Evolutionary conservation across 2,888 invertebrate species (phyloP).

Genomic region (Drosophila robusta): DNA sequence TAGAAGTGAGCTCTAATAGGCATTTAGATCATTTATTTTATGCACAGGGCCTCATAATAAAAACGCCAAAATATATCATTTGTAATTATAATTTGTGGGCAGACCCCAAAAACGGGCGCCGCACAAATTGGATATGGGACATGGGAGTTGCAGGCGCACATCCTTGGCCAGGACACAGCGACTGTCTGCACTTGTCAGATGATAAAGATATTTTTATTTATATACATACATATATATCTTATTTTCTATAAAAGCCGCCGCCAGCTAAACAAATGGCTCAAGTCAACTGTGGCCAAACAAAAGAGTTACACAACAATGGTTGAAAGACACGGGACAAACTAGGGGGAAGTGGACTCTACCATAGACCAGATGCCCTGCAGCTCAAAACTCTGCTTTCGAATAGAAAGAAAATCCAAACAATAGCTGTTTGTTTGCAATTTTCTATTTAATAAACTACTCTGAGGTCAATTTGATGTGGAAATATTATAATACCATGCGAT

Average conservation of each 20-base stretch:
- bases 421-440: slow-evolving; percentile 18
- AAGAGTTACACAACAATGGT: slow-evolving; percentile 73
- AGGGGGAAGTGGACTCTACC: slow-evolving; percentile 22
- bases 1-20: slow-evolving; percentile 58
- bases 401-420: slow-evolving; percentile 30
- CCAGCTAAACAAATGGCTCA: slow-evolving; percentile 62
- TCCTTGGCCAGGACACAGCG: slow-evolving; percentile 3
- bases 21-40: slow-evolving; percentile 67
- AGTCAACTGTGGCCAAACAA: slow-evolving; percentile 70
- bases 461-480: slow-evolving; percentile 12
- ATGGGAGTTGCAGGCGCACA: slow-evolving; percentile 7
- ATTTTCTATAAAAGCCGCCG: slow-evolving; percentile 18
- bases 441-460: slow-evolving; percentile 17
- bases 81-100: slow-evolving; percentile 71
- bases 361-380: slow-evolving; percentile 41
- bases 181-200: slow-evolving; percentile 62
- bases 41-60: slow-evolving; percentile 69
- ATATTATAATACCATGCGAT: neutral
- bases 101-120: neutral
- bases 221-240: too few relatives aligned
- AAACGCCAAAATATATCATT: slow-evolving; percentile 72
- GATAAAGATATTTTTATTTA: slow-evolving; percentile 51
- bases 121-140: neutral
- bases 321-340: slow-evolving; percentile 22
- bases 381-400: neutral